These are phyloP conservation scores for Panthera leo DNA, from an alignment of 2,113 vertebrate genomes.

Conservation along the genomic window DNA sequence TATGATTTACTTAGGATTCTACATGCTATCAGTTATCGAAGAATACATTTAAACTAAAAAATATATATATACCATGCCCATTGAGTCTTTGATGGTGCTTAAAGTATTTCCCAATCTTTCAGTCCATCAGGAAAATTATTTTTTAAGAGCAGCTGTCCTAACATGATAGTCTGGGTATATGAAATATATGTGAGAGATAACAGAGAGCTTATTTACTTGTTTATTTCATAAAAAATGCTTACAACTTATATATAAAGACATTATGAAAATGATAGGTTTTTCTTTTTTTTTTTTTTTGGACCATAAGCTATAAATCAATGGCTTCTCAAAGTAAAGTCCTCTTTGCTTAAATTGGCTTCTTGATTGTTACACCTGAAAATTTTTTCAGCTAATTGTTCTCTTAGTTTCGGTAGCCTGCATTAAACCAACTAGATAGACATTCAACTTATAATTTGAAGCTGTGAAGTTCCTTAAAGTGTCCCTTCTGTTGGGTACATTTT, in stretches of 20 bases:
- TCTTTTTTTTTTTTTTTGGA: not conserved
- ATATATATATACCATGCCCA: not conserved
- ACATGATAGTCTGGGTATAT: not conserved
- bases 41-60: constrained; percentile 8
- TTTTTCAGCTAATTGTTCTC: not conserved
- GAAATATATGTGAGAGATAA: not conserved
- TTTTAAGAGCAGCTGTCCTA: not conserved
- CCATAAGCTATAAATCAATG: not conserved
- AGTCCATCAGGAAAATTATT: not conserved
- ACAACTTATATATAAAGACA: not conserved
- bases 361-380: not conserved
- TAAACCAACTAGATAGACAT: not conserved
- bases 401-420: not conserved
- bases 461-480: not conserved
- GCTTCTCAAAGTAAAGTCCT: not conserved
- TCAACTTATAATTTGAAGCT: constrained; percentile 24
- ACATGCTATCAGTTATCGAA: not conserved
- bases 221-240: not conserved
- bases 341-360: not conserved
- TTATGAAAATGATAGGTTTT: not conserved
- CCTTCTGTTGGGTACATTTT: not conserved
- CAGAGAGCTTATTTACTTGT: not conserved
- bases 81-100: not conserved
- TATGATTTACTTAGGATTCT: not conserved
- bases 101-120: not conserved